A percentile compares a stretch with the other conserved stretches of the same genome.
phyloP scores from a whole-genome alignment of 2,888 invertebrate genomes.

The Gastrophysa polygoni region DNA sequence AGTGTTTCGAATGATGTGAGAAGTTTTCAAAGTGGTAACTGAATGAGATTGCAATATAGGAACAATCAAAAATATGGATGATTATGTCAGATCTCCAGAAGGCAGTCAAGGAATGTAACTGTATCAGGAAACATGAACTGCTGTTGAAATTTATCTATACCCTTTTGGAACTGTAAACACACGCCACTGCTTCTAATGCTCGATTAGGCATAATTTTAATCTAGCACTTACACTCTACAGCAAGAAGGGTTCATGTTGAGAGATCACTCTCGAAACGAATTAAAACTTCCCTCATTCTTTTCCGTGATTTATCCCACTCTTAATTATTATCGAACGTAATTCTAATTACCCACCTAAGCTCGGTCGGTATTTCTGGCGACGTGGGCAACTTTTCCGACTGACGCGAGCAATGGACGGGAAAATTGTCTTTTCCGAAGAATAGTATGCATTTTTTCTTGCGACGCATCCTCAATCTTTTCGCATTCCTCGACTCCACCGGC shows the following conservation, averaged over 20 bases:
- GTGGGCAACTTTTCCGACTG: slow-evolving; percentile 51
- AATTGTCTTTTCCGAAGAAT: slow-evolving; percentile 56
- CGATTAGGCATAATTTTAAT: slow-evolving; percentile 39
- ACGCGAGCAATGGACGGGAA: slow-evolving; percentile 60
- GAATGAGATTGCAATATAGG: no score
- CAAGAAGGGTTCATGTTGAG: slow-evolving; percentile 32
- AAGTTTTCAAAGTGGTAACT: no score
- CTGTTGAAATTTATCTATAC: no score
- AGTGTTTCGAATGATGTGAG: no score
- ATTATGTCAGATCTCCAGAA: no score
- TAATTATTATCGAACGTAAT: slow-evolving; percentile 59
- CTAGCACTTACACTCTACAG: slow-evolving; percentile 41
- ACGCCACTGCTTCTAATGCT: no score
- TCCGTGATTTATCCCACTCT: slow-evolving; percentile 55
- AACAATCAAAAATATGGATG: no score
- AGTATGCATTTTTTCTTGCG: slow-evolving; percentile 55
- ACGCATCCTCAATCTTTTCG: slow-evolving; percentile 58
- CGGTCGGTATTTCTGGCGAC: slow-evolving; percentile 47
- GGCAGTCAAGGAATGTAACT: no score
- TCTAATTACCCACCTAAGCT: slow-evolving; percentile 56
- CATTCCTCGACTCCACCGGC: slow-evolving; percentile 54
- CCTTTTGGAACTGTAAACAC: no score
- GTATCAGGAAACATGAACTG: no score
- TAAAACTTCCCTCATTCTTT: slow-evolving; percentile 55
- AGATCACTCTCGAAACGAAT: slow-evolving; percentile 39